A percentile compares a stretch with the other conserved stretches of the same genome.
phyloP scores from a whole-genome alignment of 1,140 invertebrate species.

The Drosophila littoralis region DNA sequence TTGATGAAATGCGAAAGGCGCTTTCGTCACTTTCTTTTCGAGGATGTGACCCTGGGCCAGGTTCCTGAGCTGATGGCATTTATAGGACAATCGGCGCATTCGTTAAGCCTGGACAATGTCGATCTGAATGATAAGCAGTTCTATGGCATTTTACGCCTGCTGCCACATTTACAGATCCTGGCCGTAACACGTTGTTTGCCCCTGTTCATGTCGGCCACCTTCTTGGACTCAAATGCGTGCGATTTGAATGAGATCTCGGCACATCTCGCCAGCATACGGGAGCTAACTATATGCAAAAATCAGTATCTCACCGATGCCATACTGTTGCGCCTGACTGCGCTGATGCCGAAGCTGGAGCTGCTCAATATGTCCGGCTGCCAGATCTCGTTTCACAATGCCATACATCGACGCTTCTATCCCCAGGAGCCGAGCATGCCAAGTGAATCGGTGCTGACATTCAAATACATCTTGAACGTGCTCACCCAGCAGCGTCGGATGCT shows the following conservation, averaged over 20 bases:
- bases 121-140: constrained; percentile 88
- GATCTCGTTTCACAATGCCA: constrained; percentile 88
- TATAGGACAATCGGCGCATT: constrained; percentile 83
- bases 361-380: constrained; percentile 88
- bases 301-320: constrained; percentile 90
- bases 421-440: constrained; percentile 78
- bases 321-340: constrained; percentile 88
- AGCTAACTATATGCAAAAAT: constrained; percentile 87
- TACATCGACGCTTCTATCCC: constrained; percentile 89
- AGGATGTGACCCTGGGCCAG: constrained; percentile 86
- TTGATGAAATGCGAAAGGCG: constrained; percentile 85
- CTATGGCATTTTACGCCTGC: constrained; percentile 86
- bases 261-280: constrained; percentile 86
- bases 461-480: constrained; percentile 87
- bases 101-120: constrained; percentile 86
- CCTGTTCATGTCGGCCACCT: constrained; percentile 89
- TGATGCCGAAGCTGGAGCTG: constrained; percentile 86
- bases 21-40: constrained; percentile 86
- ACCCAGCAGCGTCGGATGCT: constrained; percentile 85
- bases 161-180: constrained; percentile 86
- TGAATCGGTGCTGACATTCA: constrained; percentile 89
- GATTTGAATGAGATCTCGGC: constrained; percentile 82
- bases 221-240: constrained; percentile 87
- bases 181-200: constrained; percentile 88
- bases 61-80: constrained; percentile 81